A percentile compares a stretch with the other conserved stretches of the same genome.
Evolutionary conservation across 92 coral and sea anemone species (phyloP).

Genomic region (Porites rus): DNA sequence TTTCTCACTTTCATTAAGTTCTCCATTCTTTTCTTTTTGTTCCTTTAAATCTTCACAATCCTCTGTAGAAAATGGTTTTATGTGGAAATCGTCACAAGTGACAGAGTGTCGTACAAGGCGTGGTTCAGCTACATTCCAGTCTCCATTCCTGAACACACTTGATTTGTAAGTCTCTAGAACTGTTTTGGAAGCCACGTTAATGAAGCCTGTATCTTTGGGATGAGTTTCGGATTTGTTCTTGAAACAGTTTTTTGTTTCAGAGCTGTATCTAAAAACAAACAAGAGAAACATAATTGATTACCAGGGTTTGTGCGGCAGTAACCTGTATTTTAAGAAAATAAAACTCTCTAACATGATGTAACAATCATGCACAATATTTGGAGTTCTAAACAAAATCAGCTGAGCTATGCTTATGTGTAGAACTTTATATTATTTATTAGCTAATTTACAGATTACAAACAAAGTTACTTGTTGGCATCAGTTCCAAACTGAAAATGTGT

Average conservation of each 20-base stretch:
- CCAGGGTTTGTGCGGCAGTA: background rate
- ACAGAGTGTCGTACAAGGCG: slow-evolving; percentile 62
- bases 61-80: slow-evolving; percentile 59
- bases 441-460: background rate
- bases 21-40: background rate
- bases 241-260: slow-evolving; percentile 55
- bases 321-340: background rate
- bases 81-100: slow-evolving; percentile 80
- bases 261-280: slow-evolving; percentile 43
- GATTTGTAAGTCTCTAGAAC: slow-evolving; percentile 72
- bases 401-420: background rate
- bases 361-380: too few species aligned
- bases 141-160: slow-evolving; percentile 87
- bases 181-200: slow-evolving; percentile 39
- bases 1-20: background rate
- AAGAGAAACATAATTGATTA: background rate
- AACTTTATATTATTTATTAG: background rate
- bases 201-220: background rate
- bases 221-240: slow-evolving; percentile 10
- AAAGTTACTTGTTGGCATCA: slow-evolving; percentile 26
- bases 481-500: slow-evolving; percentile 88
- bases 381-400: too few species aligned
- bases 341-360: too few species aligned
- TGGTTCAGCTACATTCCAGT: slow-evolving; percentile 83
- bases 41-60: background rate